A percentile compares a stretch with the other conserved stretches of the same genome.
Evolutionary conservation across 1,140 invertebrate species (phyloP).

Genomic region (Brachionus rubens): DNA sequence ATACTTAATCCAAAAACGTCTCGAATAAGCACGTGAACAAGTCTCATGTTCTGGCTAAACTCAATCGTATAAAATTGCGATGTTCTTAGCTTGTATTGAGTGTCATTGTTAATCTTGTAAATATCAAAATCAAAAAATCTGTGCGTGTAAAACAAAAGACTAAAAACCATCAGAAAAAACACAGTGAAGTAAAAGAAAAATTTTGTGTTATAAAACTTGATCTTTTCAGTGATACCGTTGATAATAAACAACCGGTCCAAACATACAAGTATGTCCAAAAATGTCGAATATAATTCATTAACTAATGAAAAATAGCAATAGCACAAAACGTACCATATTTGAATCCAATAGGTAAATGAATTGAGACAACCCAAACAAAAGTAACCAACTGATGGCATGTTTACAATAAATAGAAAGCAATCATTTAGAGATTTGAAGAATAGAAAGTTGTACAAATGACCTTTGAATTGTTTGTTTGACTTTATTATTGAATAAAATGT

Average conservation of each 20-base stretch:
- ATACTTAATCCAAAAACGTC: not conserved
- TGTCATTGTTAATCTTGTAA: not conserved
- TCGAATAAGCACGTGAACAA: not conserved
- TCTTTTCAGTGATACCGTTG: not conserved
- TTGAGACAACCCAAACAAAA: constrained; percentile 8
- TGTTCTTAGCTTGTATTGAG: not conserved
- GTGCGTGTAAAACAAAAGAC: not conserved
- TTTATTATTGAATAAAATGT: constrained; percentile 33
- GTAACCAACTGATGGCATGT: not conserved
- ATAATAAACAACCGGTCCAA: not conserved
- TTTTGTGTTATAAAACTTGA: not conserved
- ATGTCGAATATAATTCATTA: constrained; percentile 18
- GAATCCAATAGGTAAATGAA: not conserved
- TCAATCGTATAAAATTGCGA: not conserved
- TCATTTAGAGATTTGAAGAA: not conserved
- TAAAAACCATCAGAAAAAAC: not conserved
- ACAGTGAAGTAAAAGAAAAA: not conserved
- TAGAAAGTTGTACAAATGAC: not conserved
- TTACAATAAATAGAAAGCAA: not conserved
- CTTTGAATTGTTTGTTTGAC: not conserved
- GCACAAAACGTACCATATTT: constrained; percentile 16
- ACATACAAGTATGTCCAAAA: constrained; percentile 14
- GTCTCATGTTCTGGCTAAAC: constrained; percentile 1
- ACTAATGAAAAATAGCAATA: constrained; percentile 7
- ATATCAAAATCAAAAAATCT: constrained; percentile 36